phyloP scores from a whole-genome alignment of 1,140 invertebrate species.

The Holotrichia oblita region DNA sequence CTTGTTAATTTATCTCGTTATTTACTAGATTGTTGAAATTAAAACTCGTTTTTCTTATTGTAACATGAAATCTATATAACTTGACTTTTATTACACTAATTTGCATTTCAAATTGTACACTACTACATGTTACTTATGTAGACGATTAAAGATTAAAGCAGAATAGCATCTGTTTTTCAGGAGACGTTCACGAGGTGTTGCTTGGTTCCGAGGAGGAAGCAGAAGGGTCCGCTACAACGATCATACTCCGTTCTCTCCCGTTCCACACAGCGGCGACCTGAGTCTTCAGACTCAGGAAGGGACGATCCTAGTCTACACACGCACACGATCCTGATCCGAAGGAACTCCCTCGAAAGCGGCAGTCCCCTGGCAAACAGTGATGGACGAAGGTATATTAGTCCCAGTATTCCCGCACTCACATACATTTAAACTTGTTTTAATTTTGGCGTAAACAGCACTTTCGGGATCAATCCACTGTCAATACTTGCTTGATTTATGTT shows the following conservation, averaged over 20 bases:
- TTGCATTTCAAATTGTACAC: too few relatives aligned
- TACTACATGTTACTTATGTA: too few relatives aligned
- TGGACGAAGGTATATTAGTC: neutral
- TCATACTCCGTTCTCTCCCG: conserved; percentile 51
- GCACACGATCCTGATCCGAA: conserved; percentile 52
- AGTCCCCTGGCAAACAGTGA: neutral
- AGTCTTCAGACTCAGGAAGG: conserved; percentile 48
- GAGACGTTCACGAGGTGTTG: conserved; percentile 51
- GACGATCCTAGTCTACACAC: conserved; percentile 50
- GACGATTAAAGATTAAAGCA: conserved; percentile 32
- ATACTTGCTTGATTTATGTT: too few relatives aligned
- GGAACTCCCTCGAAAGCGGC: conserved; percentile 44
- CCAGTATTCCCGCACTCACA: too few relatives aligned
- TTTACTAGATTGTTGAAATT: too few relatives aligned
- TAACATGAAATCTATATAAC: too few relatives aligned
- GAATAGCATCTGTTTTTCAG: conserved; percentile 49
- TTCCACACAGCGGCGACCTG: conserved; percentile 47
- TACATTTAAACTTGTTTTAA: too few relatives aligned
- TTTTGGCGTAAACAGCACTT: too few relatives aligned
- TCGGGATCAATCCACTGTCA: too few relatives aligned
- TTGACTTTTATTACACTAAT: too few relatives aligned
- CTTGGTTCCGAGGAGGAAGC: conserved; percentile 39
- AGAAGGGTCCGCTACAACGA: conserved; percentile 45
- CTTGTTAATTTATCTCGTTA: too few relatives aligned
- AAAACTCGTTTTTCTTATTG: too few relatives aligned